Percentiles rank a stretch among this genome's conserved stretches.
Evolutionary conservation across 2,797 vertebrate species (phyloP).

Genomic region (Sebastiscus albofasciatus): DNA sequence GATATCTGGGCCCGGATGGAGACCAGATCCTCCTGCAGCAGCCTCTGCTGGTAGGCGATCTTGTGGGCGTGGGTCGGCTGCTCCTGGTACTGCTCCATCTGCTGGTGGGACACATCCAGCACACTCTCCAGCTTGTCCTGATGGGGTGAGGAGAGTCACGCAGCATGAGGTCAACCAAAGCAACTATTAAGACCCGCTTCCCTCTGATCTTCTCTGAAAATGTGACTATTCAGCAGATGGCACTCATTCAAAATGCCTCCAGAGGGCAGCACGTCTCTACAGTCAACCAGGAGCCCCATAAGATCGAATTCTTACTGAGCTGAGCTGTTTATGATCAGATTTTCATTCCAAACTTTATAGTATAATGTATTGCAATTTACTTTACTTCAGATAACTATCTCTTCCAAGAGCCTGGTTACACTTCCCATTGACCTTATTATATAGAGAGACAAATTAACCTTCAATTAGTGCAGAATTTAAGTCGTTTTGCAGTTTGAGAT

Average conservation of each 20-base stretch:
- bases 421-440: no score
- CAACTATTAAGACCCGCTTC: neutral
- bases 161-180: neutral
- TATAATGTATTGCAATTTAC: no score
- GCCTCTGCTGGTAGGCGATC: constrained; percentile 93
- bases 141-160: neutral
- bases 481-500: no score
- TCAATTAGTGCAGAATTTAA: no score
- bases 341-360: neutral
- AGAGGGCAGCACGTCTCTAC: constrained; percentile 39
- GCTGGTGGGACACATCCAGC: constrained; percentile 92
- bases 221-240: neutral
- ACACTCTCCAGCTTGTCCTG: constrained; percentile 95
- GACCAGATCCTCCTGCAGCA: constrained; percentile 95
- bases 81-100: constrained; percentile 94
- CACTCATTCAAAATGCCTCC: neutral
- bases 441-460: no score
- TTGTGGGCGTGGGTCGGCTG: constrained; percentile 91
- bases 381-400: no score
- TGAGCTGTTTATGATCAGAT: neutral
- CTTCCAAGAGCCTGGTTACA: no score
- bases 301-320: neutral
- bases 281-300: neutral
- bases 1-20: constrained; percentile 94
- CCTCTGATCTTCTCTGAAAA: neutral